Conservation (phyloP, 2,888 invertebrate species). For the Scaptomyza cyrtandrae region DNA sequence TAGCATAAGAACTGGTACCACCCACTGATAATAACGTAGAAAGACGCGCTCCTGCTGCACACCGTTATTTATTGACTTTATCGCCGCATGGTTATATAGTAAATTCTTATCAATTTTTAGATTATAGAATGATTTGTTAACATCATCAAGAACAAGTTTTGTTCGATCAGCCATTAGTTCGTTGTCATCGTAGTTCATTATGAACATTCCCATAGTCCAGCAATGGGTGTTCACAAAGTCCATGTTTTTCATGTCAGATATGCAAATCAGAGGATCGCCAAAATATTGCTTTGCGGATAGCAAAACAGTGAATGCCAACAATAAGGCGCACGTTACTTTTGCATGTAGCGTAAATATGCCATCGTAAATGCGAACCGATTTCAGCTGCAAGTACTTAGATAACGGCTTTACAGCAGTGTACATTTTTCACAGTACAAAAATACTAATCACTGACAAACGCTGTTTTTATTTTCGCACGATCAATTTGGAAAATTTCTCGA, state of each 20-base stretch:
- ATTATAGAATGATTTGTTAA: not conserved
- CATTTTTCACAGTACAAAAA: constrained; percentile 83
- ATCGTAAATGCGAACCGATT: constrained; percentile 90
- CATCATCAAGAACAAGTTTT: constrained; percentile 34
- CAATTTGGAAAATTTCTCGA: not conserved
- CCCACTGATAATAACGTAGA: constrained; percentile 84
- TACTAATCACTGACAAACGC: not conserved
- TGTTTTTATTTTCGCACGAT: not conserved
- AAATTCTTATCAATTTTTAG: constrained; percentile 25
- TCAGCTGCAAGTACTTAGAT: constrained; percentile 86
- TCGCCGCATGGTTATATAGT: constrained; percentile 31
- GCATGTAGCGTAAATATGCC: constrained; percentile 91
- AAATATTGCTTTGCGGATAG: constrained; percentile 93
- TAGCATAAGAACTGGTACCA: constrained; percentile 80
- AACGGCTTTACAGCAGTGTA: constrained; percentile 89
- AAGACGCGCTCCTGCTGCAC: constrained; percentile 65
- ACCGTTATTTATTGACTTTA: not conserved
- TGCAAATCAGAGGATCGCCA: constrained; percentile 93
- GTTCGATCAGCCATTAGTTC: constrained; percentile 54
- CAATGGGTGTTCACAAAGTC: constrained; percentile 90
- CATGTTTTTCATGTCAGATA: constrained; percentile 86
- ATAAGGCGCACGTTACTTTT: constrained; percentile 88
- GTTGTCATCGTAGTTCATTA: constrained; percentile 74
- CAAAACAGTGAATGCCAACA: constrained; percentile 90
- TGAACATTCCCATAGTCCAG: constrained; percentile 91